Base-by-base conservation (phyloP, 2,797 vertebrate genomes). In the Notoglanidium macrostoma region DNA sequence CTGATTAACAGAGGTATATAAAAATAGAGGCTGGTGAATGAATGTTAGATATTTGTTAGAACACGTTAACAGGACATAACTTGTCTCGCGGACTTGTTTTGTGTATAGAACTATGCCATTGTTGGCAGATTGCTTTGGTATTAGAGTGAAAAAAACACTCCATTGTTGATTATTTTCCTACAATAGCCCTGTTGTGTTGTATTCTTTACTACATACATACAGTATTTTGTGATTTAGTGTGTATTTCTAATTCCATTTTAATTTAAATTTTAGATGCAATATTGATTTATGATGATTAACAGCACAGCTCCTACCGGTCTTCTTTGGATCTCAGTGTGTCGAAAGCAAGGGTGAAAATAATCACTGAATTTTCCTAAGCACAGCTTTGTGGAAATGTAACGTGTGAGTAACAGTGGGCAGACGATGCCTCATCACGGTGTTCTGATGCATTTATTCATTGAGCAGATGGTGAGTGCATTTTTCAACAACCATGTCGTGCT, bases 391-490 rank as follows among this genome's bases (percentile, higher is more conserved):
- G 59, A 4, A 4, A 88, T 68, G 12, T 72, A 83, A 86, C 85
- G 89, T 78, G 67, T 63, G 59, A 85, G 85, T 61, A 91, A 85
- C 68, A 40, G 68, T 72, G 89, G 88, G 86, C 83, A 89, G 89
- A 91, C 79, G 86, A 92, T 93, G 87, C 90, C 82, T 88, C 78
- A 78, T 85, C 80, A 68, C 87, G 67, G 49, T 85, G 87, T 90
- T 79, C 86, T 92, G 88, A 91, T 92, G 91, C 87, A 93, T 93
- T 92, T 92, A 92, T 91, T 87, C 90, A 91, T 90, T 87, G 86
- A 92, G 90, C 93, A 93, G 93, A 93, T 92, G 91, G 92, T 51
- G 85, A 91, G 87, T 61, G 85, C 84, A 54, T 70, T 81, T 86
- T 84, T 86, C 84, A 78, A 84, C 88, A 51, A 87, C 84, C 87